Evolutionary conservation across 92 coral and sea anemone species (phyloP).

Genomic region (Metridium senile): DNA sequence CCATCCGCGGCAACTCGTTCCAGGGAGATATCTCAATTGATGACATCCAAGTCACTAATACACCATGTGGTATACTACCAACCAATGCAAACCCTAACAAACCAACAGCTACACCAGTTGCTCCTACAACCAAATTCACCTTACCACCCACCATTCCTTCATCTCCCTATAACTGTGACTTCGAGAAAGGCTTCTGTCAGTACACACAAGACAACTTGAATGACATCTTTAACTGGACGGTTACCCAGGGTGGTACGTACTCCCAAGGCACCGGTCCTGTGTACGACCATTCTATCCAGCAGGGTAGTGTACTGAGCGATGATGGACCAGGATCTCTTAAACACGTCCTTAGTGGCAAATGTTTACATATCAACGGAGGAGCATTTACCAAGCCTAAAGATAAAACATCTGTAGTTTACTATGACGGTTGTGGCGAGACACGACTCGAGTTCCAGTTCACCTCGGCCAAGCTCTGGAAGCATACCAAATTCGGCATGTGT

Average conservation of each 20-base stretch:
- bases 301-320: slow-evolving; percentile 67
- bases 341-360: slow-evolving; percentile 70
- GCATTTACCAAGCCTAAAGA: slow-evolving; percentile 55
- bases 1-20: slow-evolving; percentile 77
- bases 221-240: slow-evolving; percentile 91
- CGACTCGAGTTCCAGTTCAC: slow-evolving; percentile 79
- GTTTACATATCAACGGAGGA: slow-evolving; percentile 71
- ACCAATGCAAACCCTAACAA: slow-evolving; percentile 58
- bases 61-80: slow-evolving; percentile 69
- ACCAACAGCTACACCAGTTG: slow-evolving; percentile 51
- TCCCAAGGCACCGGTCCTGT: slow-evolving; percentile 86
- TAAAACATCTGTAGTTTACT: slow-evolving; percentile 71
- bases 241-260: slow-evolving; percentile 82
- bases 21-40: slow-evolving; percentile 93
- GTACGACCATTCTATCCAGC: slow-evolving; percentile 84
- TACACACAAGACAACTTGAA: slow-evolving; percentile 68
- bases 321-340: slow-evolving; percentile 94
- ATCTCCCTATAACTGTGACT: slow-evolving; percentile 84
- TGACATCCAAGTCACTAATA: slow-evolving; percentile 72
- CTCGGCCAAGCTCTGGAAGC: slow-evolving; percentile 66
- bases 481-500: slow-evolving; percentile 65
- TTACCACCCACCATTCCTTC: slow-evolving; percentile 76
- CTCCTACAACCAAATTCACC: slow-evolving; percentile 63
- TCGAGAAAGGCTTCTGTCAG: slow-evolving; percentile 66
- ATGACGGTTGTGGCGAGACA: slow-evolving; percentile 77